phyloP scores from a whole-genome alignment of 2,113 vertebrate genomes.

The Chamaetylas fuelleborni region DNA sequence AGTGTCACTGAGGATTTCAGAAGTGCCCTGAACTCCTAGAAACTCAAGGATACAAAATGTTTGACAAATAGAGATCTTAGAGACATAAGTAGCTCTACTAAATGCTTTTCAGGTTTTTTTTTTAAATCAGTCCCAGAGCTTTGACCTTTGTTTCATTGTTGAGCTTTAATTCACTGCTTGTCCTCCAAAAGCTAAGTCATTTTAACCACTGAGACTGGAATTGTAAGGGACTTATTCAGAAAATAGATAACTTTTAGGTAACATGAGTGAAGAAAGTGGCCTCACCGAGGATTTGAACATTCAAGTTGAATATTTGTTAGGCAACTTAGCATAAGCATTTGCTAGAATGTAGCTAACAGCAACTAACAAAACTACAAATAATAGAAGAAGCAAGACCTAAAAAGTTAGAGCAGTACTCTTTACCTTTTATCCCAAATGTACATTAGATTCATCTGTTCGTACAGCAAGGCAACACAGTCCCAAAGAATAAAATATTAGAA shows the following conservation, averaged over 20 bases:
- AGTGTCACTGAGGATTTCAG: background rate
- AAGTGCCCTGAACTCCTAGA: background rate
- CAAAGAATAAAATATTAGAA: background rate
- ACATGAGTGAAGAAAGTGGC: background rate
- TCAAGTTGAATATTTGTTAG: background rate
- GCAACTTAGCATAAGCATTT: rapidly evolving
- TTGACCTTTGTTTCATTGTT: background rate
- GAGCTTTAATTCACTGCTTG: background rate
- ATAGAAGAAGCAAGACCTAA: background rate
- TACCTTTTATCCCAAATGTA: background rate
- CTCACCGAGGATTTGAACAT: background rate
- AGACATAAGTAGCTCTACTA: background rate
- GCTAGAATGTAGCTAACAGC: background rate
- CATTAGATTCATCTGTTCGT: background rate
- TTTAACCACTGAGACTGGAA: background rate
- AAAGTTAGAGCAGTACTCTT: background rate
- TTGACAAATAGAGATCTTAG: background rate
- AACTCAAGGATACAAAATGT: background rate
- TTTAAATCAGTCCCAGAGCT: background rate
- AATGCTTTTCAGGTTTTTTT: rapidly evolving
- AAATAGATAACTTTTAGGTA: background rate
- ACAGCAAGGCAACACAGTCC: background rate
- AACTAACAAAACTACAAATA: background rate
- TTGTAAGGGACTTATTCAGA: background rate
- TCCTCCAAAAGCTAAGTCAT: background rate